Evolutionary conservation across 2,888 invertebrate species (phyloP).

Genomic region (Sturmia bella): DNA sequence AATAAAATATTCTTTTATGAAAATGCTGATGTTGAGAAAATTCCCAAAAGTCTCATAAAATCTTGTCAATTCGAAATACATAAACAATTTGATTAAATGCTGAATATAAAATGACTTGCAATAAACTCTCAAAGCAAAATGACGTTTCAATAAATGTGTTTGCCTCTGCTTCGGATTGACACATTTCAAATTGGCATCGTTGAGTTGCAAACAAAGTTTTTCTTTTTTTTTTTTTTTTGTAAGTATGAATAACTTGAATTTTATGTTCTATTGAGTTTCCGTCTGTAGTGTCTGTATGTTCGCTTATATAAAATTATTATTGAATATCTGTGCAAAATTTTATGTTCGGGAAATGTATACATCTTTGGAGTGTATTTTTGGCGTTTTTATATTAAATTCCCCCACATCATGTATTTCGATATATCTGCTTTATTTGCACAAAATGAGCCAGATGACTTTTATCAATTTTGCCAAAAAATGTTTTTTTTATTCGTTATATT

Average conservation of each 20-base stretch:
- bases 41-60: constrained; percentile 1
- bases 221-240: neutral
- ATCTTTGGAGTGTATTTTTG: too few relatives aligned
- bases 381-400: too few relatives aligned
- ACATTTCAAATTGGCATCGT: constrained; percentile 3
- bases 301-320: neutral
- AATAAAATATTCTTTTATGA: too few relatives aligned
- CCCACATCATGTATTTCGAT: too few relatives aligned
- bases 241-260: neutral
- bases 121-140: neutral
- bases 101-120: neutral
- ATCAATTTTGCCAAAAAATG: too few relatives aligned
- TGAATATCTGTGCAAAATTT: too few relatives aligned
- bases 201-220: neutral
- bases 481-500: too few relatives aligned
- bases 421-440: too few relatives aligned
- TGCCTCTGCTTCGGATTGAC: neutral
- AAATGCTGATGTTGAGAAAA: too few relatives aligned
- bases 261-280: constrained; percentile 17
- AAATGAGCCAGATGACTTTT: too few relatives aligned
- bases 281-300: constrained; percentile 8
- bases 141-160: too few relatives aligned
- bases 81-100: neutral
- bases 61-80: neutral
- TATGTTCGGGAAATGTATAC: too few relatives aligned